A percentile compares a stretch with the other conserved stretches of the same genome.
phyloP scores from a whole-genome alignment of 2,888 invertebrate species.

The Idaea straminata region DNA sequence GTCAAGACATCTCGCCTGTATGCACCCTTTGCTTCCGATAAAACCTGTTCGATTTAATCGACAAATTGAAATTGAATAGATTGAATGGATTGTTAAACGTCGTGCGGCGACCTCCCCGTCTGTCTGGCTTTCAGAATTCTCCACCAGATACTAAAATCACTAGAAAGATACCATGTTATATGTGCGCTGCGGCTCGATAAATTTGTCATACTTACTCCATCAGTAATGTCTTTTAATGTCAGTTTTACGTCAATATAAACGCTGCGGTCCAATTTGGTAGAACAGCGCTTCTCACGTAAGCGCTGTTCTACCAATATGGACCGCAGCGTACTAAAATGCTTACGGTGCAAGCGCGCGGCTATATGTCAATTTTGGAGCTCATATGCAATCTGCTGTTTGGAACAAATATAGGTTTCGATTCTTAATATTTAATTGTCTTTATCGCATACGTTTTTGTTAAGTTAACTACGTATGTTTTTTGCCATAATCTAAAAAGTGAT shows the following conservation, averaged over 20 bases:
- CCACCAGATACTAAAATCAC: neutral
- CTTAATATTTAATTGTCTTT: too few species aligned
- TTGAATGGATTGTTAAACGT: conserved; percentile 35
- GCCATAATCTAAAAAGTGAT: neutral
- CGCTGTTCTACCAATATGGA: too few species aligned
- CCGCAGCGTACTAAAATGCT: too few species aligned
- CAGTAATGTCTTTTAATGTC: conserved; percentile 8
- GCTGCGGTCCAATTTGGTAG: too few species aligned
- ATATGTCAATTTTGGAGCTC: too few species aligned
- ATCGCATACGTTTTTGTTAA: neutral
- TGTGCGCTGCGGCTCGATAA: conserved; percentile 18
- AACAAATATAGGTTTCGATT: too few species aligned
- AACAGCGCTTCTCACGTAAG: too few species aligned
- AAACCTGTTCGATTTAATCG: conserved; percentile 37
- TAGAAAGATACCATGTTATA: conserved; percentile 28
- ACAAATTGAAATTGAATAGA: conserved; percentile 44
- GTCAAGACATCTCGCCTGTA: conserved; percentile 46
- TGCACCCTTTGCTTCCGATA: conserved; percentile 39
- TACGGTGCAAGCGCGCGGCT: too few species aligned
- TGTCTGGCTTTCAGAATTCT: conserved; percentile 24
- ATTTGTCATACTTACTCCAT: neutral
- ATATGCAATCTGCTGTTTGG: too few species aligned
- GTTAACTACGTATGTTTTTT: neutral
- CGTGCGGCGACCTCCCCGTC: conserved; percentile 10
- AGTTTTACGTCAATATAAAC: neutral